Evolutionary conservation across 1,140 invertebrate species (phyloP), one percentile per base, ranked within the genome.

Genomic region (Drosophila takahashii): DNA sequence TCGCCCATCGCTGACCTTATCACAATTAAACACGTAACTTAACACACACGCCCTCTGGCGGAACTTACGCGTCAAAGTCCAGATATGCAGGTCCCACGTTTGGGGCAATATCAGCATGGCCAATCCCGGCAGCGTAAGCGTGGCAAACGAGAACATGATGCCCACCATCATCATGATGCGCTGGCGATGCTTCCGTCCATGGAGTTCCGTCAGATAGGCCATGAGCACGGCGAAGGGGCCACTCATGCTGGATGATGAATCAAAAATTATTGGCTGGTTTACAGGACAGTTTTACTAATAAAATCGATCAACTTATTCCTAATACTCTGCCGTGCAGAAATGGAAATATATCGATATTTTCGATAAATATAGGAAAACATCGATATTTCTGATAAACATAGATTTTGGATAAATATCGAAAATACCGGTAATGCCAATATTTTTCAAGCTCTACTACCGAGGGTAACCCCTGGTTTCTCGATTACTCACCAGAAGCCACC

Each of bases 401-500:
- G 1, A 3, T 22, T 22, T 22, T 32, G n/a, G n/a, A n/a, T n/a
- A n/a, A n/a, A n/a, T n/a, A n/a, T n/a, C 32, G 9, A 22, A 22
- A 22, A 22, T 22, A 22, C 22, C 3, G 22, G 22, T 3, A 22
- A 22, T 22, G 22, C 22, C 22, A 22, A 22, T 32, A 9, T 32
- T 9, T 37, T 37, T 36, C 10, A 36, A 9, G 9, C 34, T 13
- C 3, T 2, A 32, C 2, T 37, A 1, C 11, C 13, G 13, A 74
- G 71, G 71, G 71, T 74, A 56, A 50, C 36, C 18, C 32, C 0
- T 16, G 39, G 70, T 74, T n/a, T n/a, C n/a, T n/a, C 22, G 22
- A 22, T 22, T 32, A 95, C 94, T 79, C 53, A 97, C 96, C 96
- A 94, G 72, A 96, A 95, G 15, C 97, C 96, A 56, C 95, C 95